Percentiles rank a stretch among this genome's conserved stretches.
Evolutionary conservation across 2,888 invertebrate species (phyloP).

Genomic region (Habroteleia sp.): DNA sequence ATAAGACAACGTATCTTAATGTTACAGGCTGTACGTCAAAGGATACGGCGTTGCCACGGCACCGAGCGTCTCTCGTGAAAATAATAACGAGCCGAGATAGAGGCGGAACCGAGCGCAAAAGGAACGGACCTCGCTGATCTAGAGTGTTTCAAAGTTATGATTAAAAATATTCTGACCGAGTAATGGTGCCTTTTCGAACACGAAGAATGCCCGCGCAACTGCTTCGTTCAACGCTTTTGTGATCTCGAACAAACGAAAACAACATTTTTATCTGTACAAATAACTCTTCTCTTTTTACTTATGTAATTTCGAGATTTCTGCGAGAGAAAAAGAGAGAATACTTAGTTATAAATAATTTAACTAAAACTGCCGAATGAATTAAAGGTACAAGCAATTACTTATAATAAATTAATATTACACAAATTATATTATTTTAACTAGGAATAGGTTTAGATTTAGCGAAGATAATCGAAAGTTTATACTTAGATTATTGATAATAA

Average conservation of each 20-base stretch:
- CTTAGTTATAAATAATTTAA: too few relatives aligned
- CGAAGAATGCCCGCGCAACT: neutral
- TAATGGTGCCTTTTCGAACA: constrained; percentile 23
- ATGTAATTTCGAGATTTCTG: too few relatives aligned
- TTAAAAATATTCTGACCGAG: constrained; percentile 38
- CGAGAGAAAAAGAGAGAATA: too few relatives aligned
- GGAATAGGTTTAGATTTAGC: too few relatives aligned
- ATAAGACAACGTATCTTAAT: constrained; percentile 61
- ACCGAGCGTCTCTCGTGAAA: constrained; percentile 40
- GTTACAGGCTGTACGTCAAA: constrained; percentile 57
- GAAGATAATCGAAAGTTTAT: too few relatives aligned
- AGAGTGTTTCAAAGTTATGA: constrained; percentile 41
- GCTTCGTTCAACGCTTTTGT: neutral
- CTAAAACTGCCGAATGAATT: too few relatives aligned
- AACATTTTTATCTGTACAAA: too few relatives aligned
- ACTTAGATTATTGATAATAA: too few relatives aligned
- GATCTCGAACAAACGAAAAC: neutral
- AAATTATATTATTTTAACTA: too few relatives aligned
- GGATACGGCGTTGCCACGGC: constrained; percentile 44
- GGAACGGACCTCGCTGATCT: constrained; percentile 29
- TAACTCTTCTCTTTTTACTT: too few relatives aligned
- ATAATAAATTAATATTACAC: too few relatives aligned
- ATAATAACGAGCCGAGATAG: constrained; percentile 51
- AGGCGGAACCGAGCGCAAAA: constrained; percentile 20
- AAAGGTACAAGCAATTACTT: too few relatives aligned